phyloP scores from a whole-genome alignment of 2,113 vertebrate genomes.

The Trinectes maculatus region DNA sequence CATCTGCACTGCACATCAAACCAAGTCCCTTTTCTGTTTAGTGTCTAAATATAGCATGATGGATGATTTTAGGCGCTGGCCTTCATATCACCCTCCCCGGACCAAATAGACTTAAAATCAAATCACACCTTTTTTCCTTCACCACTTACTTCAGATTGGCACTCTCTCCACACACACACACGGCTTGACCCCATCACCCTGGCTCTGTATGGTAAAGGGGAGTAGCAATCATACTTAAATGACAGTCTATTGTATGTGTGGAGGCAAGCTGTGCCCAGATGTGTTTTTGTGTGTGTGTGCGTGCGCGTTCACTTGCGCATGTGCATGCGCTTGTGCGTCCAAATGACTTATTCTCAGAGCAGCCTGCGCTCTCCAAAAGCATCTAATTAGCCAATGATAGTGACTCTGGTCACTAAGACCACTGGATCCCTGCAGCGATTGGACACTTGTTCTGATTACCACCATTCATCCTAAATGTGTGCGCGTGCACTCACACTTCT shows the following conservation, averaged over 20 bases:
- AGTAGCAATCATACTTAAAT: slow-evolving; percentile 74
- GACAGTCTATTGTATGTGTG: slow-evolving; percentile 58
- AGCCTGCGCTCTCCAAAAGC: slow-evolving; percentile 68
- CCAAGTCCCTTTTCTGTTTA: slow-evolving; percentile 1
- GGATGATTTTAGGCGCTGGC: slow-evolving; percentile 22
- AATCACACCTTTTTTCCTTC: slow-evolving; percentile 47
- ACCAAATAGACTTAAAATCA: slow-evolving; percentile 63
- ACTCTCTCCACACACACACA: not conserved
- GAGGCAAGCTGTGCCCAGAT: slow-evolving; percentile 35
- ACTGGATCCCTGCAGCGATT: slow-evolving; percentile 68
- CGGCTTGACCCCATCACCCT: slow-evolving; percentile 63
- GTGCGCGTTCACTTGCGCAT: not conserved
- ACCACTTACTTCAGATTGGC: slow-evolving; percentile 36
- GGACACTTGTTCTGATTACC: slow-evolving; percentile 79
- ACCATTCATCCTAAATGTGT: slow-evolving; percentile 65
- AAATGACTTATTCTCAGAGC: slow-evolving; percentile 59
- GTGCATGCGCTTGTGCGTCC: too few species aligned
- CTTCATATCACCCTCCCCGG: slow-evolving; percentile 23
- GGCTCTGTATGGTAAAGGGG: slow-evolving; percentile 51
- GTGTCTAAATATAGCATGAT: not conserved
- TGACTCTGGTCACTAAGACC: slow-evolving; percentile 71
- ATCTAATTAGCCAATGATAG: slow-evolving; percentile 82
- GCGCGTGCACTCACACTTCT: not conserved
- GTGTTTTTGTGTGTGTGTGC: slow-evolving; percentile 28
- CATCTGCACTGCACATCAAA: slow-evolving; percentile 3